phyloP scores from a whole-genome alignment of 2,888 invertebrate genomes.

The Rosalia funebris region DNA sequence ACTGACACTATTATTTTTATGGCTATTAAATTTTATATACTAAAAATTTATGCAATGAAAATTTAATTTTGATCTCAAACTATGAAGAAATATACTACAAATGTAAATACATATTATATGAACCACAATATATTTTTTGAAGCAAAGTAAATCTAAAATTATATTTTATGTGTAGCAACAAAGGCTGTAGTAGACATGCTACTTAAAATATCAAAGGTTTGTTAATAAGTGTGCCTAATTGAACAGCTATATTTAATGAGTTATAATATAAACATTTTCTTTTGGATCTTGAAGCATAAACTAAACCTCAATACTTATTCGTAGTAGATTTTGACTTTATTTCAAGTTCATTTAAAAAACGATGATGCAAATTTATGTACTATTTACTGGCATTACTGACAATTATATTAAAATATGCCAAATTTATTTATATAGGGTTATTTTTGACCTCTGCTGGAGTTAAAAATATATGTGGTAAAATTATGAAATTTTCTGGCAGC shows the following conservation, averaged over 20 bases:
- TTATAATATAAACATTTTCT: not conserved
- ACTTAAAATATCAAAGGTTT: not conserved
- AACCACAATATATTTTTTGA: too few species aligned
- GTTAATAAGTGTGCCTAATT: not conserved
- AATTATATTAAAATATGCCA: conserved; percentile 14
- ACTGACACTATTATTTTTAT: too few species aligned
- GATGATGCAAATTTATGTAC: not conserved
- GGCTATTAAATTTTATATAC: too few species aligned
- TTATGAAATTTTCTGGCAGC: conserved; percentile 9
- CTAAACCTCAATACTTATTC: not conserved
- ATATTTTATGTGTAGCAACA: too few species aligned
- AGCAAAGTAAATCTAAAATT: too few species aligned
- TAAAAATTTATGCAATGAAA: too few species aligned
- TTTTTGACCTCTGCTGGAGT: conserved; percentile 9
- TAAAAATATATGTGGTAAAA: conserved; percentile 17
- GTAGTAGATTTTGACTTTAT: not conserved
- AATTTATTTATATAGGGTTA: conserved; percentile 22
- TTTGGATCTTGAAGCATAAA: not conserved
- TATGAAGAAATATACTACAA: too few species aligned
- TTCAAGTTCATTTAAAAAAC: not conserved
- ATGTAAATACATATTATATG: too few species aligned
- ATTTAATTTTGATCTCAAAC: too few species aligned
- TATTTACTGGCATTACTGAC: not conserved
- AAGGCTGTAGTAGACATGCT: too few species aligned
- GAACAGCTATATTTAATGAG: conserved; percentile 3